Percentiles rank a stretch among this genome's conserved stretches.
Conservation (phyloP, 2,113 vertebrate species). For the Orycteropus afer region DNA sequence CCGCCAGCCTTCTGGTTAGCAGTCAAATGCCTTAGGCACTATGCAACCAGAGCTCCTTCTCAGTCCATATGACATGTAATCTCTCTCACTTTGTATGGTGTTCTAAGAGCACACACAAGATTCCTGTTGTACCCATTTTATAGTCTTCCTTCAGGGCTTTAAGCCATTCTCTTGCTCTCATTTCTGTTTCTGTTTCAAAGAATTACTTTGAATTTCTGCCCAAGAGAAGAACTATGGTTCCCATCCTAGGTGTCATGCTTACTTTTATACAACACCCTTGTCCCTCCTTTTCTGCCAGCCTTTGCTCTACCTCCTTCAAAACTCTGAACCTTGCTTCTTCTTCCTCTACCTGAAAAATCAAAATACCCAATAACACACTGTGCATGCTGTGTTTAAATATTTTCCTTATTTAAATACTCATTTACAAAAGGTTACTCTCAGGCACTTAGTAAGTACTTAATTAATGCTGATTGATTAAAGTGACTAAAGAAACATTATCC, state of each 20-base stretch:
- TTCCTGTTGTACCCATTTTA: background rate
- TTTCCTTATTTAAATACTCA: background rate
- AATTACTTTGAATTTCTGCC: background rate
- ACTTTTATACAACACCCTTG: background rate
- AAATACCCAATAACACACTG: background rate
- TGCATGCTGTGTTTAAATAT: background rate
- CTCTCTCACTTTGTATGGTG: background rate
- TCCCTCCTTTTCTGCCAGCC: background rate
- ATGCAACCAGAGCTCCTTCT: too few relatives aligned
- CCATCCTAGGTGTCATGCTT: background rate
- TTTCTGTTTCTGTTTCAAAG: background rate
- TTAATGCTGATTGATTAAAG: background rate
- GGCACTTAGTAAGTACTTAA: background rate
- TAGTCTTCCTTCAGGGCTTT: background rate
- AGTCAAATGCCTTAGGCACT: too few relatives aligned
- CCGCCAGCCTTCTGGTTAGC: too few relatives aligned
- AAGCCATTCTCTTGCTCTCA: background rate
- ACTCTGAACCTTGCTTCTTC: background rate
- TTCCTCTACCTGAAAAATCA: background rate
- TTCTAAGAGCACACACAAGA: background rate
- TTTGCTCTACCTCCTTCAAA: background rate
- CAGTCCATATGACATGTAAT: fast-evolving
- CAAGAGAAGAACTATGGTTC: background rate
- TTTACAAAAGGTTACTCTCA: background rate
- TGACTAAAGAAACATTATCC: background rate